Evolutionary conservation across 2,113 vertebrate species (phyloP).

Genomic region (Ictalurus punctatus): DNA sequence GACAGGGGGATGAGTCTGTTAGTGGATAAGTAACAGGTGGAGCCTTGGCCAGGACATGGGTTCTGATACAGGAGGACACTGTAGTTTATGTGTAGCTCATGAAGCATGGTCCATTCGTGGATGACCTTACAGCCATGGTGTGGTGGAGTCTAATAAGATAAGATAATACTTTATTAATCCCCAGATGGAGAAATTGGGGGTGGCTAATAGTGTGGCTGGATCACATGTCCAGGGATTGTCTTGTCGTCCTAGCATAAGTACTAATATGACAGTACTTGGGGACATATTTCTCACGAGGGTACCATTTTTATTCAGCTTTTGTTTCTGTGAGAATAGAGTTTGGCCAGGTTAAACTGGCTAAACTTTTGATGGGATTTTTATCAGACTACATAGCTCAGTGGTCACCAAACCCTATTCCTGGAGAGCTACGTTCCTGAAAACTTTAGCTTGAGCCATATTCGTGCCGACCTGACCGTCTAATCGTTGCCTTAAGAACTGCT

Average conservation of each 20-base stretch:
- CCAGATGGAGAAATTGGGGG: too few species aligned
- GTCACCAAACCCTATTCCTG: too few species aligned
- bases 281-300: not conserved
- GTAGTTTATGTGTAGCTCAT: slow-evolving; percentile 62
- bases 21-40: slow-evolving; percentile 26
- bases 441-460: too few species aligned
- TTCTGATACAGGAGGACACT: slow-evolving; percentile 66
- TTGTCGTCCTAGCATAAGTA: not conserved
- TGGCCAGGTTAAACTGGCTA: not conserved
- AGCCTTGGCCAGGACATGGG: slow-evolving; percentile 62
- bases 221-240: slow-evolving; percentile 3
- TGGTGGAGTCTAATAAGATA: slow-evolving; percentile 36
- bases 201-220: slow-evolving; percentile 14
- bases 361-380: not conserved
- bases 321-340: not conserved
- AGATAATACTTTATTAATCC: too few species aligned
- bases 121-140: not conserved
- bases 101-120: not conserved
- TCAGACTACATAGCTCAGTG: not conserved
- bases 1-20: not conserved
- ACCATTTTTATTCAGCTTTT: not conserved
- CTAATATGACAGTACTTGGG: not conserved
- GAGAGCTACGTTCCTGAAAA: too few species aligned
- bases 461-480: too few species aligned
- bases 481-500: too few species aligned